Conservation (phyloP, 2,113 vertebrate genomes). For the Tretioscincus oriximinensis region DNA sequence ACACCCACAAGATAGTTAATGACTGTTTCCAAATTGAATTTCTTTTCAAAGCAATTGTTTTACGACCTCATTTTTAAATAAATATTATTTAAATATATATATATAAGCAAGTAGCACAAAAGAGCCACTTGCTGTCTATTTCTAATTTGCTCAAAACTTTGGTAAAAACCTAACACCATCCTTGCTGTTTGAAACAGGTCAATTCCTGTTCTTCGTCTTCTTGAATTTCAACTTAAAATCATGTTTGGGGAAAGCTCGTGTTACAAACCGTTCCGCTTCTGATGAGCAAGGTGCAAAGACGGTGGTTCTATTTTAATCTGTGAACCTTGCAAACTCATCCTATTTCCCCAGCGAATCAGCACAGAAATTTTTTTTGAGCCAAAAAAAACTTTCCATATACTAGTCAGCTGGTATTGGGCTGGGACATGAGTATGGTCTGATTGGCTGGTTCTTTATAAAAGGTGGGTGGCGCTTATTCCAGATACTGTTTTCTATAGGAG, state of each 20-base stretch:
- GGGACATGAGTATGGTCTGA: neutral
- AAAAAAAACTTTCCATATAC: neutral
- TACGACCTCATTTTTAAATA: neutral
- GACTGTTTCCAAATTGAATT: neutral
- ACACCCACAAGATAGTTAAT: neutral
- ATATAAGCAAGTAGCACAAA: neutral
- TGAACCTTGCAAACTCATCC: neutral
- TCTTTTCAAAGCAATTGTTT: neutral
- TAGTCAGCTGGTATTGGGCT: neutral
- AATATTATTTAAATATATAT: neutral
- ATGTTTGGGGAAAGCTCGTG: too few species aligned
- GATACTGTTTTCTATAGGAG: slow-evolving; percentile 8
- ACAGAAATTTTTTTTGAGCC: neutral
- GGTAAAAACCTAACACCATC: too few species aligned
- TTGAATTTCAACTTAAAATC: neutral
- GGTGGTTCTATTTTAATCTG: neutral
- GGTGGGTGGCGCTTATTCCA: neutral
- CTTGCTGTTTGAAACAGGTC: too few species aligned
- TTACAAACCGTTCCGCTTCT: neutral
- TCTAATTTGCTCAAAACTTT: neutral
- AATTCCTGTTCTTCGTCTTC: too few species aligned
- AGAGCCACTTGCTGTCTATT: neutral
- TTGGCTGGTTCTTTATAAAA: neutral
- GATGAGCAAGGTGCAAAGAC: neutral
- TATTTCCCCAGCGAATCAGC: neutral